Conservation (phyloP, 2,888 invertebrate genomes). For the Dynastes tityus region DNA sequence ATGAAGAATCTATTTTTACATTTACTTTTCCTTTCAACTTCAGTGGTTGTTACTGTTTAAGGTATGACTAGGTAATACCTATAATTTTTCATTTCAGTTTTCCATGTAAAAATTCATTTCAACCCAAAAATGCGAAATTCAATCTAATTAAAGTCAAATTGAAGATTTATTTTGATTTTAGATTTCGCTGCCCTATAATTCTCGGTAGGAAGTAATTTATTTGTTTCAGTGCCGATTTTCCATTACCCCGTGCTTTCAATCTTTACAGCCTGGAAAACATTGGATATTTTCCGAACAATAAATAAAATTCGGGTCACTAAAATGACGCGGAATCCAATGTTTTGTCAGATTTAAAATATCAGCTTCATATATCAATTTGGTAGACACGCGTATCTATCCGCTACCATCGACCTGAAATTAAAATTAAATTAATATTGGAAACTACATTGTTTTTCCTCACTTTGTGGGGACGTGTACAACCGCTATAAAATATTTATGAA, state of each 20-base stretch:
- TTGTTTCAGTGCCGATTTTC: slow-evolving; percentile 26
- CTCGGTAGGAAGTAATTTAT: slow-evolving; percentile 16
- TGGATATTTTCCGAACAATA: slow-evolving; percentile 31
- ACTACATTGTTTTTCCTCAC: slow-evolving; percentile 47
- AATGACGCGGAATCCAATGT: slow-evolving; percentile 32
- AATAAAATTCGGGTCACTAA: slow-evolving; percentile 35
- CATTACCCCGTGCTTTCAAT: slow-evolving; percentile 22
- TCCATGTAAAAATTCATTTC: too few species aligned
- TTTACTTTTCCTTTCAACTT: too few species aligned
- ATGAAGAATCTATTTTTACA: too few species aligned
- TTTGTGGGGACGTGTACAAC: slow-evolving; percentile 28
- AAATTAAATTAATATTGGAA: slow-evolving; percentile 48
- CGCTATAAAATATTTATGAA: slow-evolving; percentile 45
- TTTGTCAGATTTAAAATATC: slow-evolving; percentile 36
- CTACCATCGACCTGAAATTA: slow-evolving; percentile 20
- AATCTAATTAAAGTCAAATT: too few species aligned
- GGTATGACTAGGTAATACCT: too few species aligned
- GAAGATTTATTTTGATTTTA: not conserved
- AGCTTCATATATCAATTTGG: slow-evolving; percentile 42
- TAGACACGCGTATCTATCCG: slow-evolving; percentile 4
- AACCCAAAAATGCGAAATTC: too few species aligned
- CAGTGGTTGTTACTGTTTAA: too few species aligned
- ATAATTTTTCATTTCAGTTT: too few species aligned
- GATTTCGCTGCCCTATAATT: slow-evolving; percentile 26
- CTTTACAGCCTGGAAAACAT: slow-evolving; percentile 18